phyloP scores from a whole-genome alignment of 2,888 invertebrate species.

The Aphidoletes aphidimyza region DNA sequence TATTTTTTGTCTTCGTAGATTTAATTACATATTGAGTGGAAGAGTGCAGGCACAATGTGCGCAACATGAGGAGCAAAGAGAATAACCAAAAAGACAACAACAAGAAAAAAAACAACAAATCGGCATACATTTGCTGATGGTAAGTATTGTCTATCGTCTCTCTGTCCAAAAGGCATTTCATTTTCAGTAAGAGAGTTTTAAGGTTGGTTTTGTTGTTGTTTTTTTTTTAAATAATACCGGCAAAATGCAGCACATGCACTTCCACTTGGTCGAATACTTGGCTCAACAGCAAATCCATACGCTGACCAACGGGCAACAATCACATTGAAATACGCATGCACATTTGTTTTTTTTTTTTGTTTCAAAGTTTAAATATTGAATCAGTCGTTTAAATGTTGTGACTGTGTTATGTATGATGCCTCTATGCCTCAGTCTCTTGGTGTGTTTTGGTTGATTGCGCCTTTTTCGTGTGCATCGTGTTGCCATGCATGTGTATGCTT shows the following conservation, averaged over 20 bases:
- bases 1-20: conserved; percentile 15
- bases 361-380: conserved; percentile 15
- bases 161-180: background rate
- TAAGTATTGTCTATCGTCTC: conserved; percentile 16
- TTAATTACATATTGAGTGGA: background rate
- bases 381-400: conserved; percentile 44
- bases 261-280: background rate
- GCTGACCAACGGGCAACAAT: background rate
- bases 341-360: background rate
- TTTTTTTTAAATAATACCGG: conserved; percentile 32
- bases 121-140: background rate
- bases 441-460: background rate
- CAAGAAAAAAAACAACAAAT: background rate
- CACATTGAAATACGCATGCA: conserved; percentile 5
- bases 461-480: background rate
- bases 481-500: background rate
- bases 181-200: no score
- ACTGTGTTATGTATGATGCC: background rate
- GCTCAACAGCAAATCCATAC: background rate
- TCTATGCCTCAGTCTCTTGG: background rate
- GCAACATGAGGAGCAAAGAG: background rate
- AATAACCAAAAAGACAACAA: background rate
- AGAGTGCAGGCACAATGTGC: background rate
- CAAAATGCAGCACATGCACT: conserved; percentile 36
- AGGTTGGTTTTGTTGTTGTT: no score